Percentiles rank a stretch among this genome's conserved stretches.
Evolutionary conservation across 1,140 invertebrate species (phyloP).

Genomic region (Drosophila tsacasi): DNA sequence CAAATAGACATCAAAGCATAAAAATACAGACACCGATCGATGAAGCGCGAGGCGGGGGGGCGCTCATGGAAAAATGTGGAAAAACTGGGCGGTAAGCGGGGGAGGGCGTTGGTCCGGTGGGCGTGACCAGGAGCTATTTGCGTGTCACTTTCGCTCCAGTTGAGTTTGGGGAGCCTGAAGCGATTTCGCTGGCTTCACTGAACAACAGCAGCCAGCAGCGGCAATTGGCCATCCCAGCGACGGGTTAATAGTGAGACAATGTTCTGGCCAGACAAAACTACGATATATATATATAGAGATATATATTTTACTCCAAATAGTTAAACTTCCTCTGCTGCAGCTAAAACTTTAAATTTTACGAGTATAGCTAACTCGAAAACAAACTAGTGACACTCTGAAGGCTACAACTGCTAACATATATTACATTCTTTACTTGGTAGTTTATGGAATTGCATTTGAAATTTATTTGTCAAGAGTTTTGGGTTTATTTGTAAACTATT

Average conservation of each 20-base stretch:
- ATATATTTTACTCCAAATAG: background rate
- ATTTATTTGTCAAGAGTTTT: background rate
- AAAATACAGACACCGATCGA: conserved; percentile 60
- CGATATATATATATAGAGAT: background rate
- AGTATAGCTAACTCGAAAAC: background rate
- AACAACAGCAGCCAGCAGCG: conserved; percentile 22
- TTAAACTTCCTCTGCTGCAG: background rate
- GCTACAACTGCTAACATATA: background rate
- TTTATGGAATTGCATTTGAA: background rate
- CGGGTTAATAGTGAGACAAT: conserved; percentile 64
- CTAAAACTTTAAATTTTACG: background rate
- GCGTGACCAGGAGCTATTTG: conserved; percentile 60
- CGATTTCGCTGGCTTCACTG: conserved; percentile 62
- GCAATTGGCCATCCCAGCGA: conserved; percentile 1
- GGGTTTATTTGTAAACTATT: background rate
- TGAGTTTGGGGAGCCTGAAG: conserved; percentile 36
- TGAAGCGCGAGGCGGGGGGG: conserved; percentile 17
- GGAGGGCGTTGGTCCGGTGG: conserved; percentile 8
- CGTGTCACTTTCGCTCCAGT: conserved; percentile 67
- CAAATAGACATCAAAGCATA: conserved; percentile 79
- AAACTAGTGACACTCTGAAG: background rate
- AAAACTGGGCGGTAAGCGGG: background rate
- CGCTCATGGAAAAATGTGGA: conserved; percentile 1
- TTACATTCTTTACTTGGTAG: background rate
- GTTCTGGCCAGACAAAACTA: conserved; percentile 26